A percentile compares a stretch with the other conserved stretches of the same genome.
Evolutionary conservation across 2,797 vertebrate species (phyloP).

Genomic region (Anas georgica): DNA sequence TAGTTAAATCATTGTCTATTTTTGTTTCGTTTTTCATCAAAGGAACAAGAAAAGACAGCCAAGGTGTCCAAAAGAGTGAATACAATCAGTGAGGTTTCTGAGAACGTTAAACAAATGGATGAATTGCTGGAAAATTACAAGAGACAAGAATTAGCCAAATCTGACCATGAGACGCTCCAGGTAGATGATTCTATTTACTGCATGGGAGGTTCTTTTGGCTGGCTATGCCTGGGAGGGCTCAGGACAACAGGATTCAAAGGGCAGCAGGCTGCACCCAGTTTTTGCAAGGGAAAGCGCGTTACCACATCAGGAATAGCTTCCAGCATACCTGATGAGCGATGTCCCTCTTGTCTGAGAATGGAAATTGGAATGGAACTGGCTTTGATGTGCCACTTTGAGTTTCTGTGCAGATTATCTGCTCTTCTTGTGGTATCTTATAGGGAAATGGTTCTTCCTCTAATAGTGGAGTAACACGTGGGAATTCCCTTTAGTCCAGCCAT

Average conservation of each 20-base stretch:
- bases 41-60: slow-evolving; percentile 89
- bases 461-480: not conserved
- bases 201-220: not conserved
- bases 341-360: fast-evolving
- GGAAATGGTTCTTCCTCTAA: not conserved
- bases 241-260: not conserved
- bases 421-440: not conserved
- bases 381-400: not conserved
- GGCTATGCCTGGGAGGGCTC: not conserved
- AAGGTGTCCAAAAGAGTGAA: slow-evolving; percentile 78
- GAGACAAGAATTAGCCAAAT: slow-evolving; percentile 17
- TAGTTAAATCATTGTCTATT: not conserved
- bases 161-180: slow-evolving; percentile 78
- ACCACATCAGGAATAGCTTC: not conserved
- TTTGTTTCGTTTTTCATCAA: not conserved
- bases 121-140: slow-evolving; percentile 75
- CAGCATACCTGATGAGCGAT: not conserved
- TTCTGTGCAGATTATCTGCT: not conserved
- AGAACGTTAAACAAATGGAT: slow-evolving; percentile 74
- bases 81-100: slow-evolving; percentile 82
- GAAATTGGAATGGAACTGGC: not conserved
- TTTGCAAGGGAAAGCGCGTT: not conserved
- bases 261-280: not conserved
- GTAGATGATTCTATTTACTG: slow-evolving; percentile 56
- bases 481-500: not conserved